A percentile compares a stretch with the other conserved stretches of the same genome.
Conservation (phyloP, 2,797 vertebrate genomes). For the Hydrophis major region DNA sequence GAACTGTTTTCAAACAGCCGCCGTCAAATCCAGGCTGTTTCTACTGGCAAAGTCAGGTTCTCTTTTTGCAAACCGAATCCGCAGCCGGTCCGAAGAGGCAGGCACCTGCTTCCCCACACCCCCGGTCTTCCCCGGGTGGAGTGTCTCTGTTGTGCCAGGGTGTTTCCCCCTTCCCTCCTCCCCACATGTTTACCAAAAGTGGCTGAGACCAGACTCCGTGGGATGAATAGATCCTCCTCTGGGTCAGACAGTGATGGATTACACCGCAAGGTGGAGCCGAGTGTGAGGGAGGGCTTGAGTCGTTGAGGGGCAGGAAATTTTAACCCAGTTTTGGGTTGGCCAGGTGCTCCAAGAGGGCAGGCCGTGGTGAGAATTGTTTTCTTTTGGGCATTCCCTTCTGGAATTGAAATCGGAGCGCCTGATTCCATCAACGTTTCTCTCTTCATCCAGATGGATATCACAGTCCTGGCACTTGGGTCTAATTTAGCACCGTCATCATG, state of each 20-base stretch:
- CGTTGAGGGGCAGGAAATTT: neutral
- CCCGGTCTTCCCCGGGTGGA: neutral
- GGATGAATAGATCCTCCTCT: conserved; percentile 8
- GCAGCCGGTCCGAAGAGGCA: neutral
- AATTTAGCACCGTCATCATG: neutral
- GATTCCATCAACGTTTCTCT: neutral
- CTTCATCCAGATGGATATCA: neutral
- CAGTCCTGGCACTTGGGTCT: neutral
- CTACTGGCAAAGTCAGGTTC: neutral
- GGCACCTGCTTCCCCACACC: neutral
- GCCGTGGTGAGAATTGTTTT: neutral
- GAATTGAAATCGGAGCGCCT: no score
- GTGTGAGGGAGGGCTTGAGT: neutral
- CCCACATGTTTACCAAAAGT: neutral
- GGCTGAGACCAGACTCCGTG: conserved; percentile 4
- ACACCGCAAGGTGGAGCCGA: neutral
- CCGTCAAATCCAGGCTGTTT: neutral
- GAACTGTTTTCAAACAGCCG: conserved; percentile 11
- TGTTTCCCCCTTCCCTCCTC: neutral
- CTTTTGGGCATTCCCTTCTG: no score
- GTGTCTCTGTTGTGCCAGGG: neutral
- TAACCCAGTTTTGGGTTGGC: neutral
- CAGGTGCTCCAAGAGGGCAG: neutral
- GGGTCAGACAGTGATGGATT: conserved; percentile 25
- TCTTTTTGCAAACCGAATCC: neutral